A percentile compares a stretch with the other conserved stretches of the same genome.
phyloP scores from a whole-genome alignment of 2,888 invertebrate genomes.

The Morpho achilles region DNA sequence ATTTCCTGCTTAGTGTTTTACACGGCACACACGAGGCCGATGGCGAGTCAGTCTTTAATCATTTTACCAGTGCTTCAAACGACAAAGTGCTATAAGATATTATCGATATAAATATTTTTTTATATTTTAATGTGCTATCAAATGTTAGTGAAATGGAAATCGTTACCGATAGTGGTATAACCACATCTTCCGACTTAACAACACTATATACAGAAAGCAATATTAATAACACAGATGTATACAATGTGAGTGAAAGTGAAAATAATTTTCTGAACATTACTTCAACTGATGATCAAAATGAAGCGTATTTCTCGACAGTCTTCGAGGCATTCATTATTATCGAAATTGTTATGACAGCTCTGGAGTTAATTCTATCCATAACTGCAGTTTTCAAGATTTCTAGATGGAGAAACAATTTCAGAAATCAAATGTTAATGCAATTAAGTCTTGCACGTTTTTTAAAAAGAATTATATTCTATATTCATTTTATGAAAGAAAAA shows the following conservation, averaged over 20 bases:
- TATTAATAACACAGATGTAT: conserved; percentile 17
- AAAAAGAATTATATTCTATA: conserved; percentile 50
- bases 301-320: conserved; percentile 27
- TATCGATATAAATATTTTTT: too few relatives aligned
- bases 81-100: too few relatives aligned
- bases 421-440: conserved; percentile 70
- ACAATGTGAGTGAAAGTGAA: conserved; percentile 7
- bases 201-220: conserved; percentile 25
- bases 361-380: conserved; percentile 54
- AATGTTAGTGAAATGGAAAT: conserved; percentile 45
- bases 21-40: conserved; percentile 21
- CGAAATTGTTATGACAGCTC: conserved; percentile 60
- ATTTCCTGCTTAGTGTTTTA: conserved; percentile 52
- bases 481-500: conserved; percentile 43
- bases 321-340: conserved; percentile 52
- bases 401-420: conserved; percentile 64
- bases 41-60: conserved; percentile 37
- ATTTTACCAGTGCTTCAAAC: conserved; percentile 11
- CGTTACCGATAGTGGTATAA: conserved; percentile 31
- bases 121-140: conserved; percentile 5
- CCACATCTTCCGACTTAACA: conserved; percentile 20
- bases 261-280: conserved; percentile 6
- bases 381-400: conserved; percentile 54
- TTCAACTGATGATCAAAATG: conserved; percentile 17
- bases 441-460: conserved; percentile 57